Base-by-base conservation (phyloP, 2,797 vertebrate genomes). In the Trachops cirrhosus region DNA sequence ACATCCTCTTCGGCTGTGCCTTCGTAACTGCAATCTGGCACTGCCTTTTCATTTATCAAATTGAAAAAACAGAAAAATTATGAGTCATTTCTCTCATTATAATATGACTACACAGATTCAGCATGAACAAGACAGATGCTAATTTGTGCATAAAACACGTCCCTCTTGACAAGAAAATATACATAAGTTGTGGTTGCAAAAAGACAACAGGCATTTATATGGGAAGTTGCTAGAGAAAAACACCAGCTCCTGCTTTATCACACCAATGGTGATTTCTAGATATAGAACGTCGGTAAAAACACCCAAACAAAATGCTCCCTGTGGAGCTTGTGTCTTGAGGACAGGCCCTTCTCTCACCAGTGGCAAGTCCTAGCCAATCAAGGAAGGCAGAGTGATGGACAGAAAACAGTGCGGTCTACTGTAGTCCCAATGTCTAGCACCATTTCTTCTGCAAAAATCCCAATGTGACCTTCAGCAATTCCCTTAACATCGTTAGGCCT, bases 41-140 rank as follows among this genome's bases (percentile, higher is more conserved):
- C 50, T 70, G 77, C 68, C 88, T 96, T 95, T 93, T 95, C 89
- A 52, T 91, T 97, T 86, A 91, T 92, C 91, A 97, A 97, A 92
- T 95, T 94, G 96, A 92, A 94, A 59, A 96, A 91, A 82, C 89
- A 93, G 85, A 94, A 94, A 96, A 94, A 97, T 96, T 96, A 91
- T 78, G 93, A 79, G 67, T 41, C 74, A 94, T 93, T 94, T 96
- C 74, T 96, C 48, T 84, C 14, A 14, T 96, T 54, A 96, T 94
- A 83, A 32, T 14, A 44, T 88, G 93, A 90, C 95, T 95, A 96
- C 70, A 67, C 82, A 87, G 97, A 97, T 92, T 79, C 84, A 92
- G 54, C n/a, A 34, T 70, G 89, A 98, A 89, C 71, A 97, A 97
- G 85, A 86, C 64, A 91, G 91, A 94, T 87, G 92, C 67, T 96